A percentile compares a stretch with the other conserved stretches of the same genome.
Conservation (phyloP, 2,797 vertebrate species). For the Adrianichthys oophorus region DNA sequence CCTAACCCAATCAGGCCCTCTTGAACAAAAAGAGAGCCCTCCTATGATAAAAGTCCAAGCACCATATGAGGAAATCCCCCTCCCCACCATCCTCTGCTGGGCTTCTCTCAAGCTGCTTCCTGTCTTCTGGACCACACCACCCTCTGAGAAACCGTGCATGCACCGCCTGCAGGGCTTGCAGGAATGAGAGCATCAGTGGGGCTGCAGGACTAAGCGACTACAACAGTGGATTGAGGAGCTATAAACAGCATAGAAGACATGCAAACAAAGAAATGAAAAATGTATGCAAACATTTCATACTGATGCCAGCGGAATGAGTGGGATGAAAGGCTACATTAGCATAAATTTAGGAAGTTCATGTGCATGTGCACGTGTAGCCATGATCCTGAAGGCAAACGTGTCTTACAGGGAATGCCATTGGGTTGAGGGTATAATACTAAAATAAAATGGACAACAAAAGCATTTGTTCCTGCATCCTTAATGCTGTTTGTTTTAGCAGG, state of each 20-base stretch:
- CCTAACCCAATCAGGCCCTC: conserved; percentile 14
- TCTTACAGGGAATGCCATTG: conserved; percentile 40
- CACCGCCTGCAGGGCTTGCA: conserved; percentile 58
- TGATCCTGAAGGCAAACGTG: conserved; percentile 35
- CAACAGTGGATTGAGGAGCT: conserved; percentile 16
- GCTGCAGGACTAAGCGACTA: conserved; percentile 17
- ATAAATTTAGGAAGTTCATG: conserved; percentile 3
- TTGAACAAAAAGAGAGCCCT: conserved; percentile 28
- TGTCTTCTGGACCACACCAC: conserved; percentile 75
- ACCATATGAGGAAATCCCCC: conserved; percentile 75
- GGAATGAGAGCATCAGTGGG: conserved; percentile 45
- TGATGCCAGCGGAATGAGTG: conserved; percentile 2
- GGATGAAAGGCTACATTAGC: conserved; percentile 11
- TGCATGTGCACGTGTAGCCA: conserved; percentile 22
- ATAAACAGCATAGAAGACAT: conserved; percentile 11
- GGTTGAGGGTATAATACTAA: conserved; percentile 59
- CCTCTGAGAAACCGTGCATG: conserved; percentile 70
- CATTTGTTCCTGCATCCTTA: conserved; percentile 72
- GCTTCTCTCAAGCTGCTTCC: conserved; percentile 84
- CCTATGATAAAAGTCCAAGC: conserved; percentile 50
- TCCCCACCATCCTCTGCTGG: conserved; percentile 64
- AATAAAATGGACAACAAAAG: conserved; percentile 76
- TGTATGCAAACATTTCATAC: conserved; percentile 3
- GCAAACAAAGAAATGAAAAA: conserved; percentile 4
- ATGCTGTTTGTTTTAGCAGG: conserved; percentile 77